These are phyloP conservation scores for Pachyramphus minor DNA, from an alignment of 2,113 vertebrate genomes.

Conservation along the genomic window DNA sequence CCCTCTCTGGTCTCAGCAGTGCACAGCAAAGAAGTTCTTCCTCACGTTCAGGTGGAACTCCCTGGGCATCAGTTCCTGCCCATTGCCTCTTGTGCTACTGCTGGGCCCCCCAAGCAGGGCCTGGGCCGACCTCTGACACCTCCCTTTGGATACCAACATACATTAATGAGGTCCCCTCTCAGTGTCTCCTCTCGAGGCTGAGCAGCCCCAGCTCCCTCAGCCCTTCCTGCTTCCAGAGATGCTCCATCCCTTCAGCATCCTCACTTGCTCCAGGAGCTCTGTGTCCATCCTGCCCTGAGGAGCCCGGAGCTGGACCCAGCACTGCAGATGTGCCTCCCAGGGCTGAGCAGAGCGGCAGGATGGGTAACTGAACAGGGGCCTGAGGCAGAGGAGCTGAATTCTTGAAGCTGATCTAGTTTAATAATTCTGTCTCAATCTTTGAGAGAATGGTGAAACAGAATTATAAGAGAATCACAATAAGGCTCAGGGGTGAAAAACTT, in stretches of 20 bases:
- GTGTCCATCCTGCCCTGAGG: neutral
- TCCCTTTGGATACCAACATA: neutral
- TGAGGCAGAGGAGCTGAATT: neutral
- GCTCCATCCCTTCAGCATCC: neutral
- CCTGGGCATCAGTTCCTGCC: neutral
- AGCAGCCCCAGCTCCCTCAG: neutral
- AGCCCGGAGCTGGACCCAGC: neutral
- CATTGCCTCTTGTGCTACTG: neutral
- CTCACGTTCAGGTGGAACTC: neutral
- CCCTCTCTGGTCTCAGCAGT: neutral
- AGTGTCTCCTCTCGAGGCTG: neutral
- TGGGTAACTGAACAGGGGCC: no score
- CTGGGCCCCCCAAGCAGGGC: neutral
- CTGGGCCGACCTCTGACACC: neutral
- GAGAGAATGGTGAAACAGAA: neutral
- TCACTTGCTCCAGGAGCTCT: neutral
- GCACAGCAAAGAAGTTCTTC: neutral
- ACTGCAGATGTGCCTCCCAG: accelerated
- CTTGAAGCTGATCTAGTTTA: neutral
- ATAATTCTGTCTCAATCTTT: neutral
- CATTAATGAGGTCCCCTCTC: neutral
- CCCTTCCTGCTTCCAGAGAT: neutral
- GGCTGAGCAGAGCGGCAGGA: neutral
- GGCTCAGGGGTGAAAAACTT: neutral
- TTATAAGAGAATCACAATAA: neutral